Conservation (phyloP, 2,888 invertebrate species). For the Pogonocherus hispidulus region DNA sequence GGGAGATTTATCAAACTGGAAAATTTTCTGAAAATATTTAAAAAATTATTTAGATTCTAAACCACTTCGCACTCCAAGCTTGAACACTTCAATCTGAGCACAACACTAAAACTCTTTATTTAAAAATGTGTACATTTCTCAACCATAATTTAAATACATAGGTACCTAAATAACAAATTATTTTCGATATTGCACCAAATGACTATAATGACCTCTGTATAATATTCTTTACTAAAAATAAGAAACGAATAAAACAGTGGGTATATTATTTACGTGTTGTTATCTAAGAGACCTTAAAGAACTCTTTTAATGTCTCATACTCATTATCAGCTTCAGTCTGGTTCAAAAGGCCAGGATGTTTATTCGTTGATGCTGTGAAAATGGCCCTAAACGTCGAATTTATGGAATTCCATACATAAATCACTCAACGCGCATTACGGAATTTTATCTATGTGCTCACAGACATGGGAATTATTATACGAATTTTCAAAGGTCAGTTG, state of each 20-base stretch:
- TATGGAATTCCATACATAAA: slow-evolving; percentile 14
- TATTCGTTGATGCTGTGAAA: slow-evolving; percentile 19
- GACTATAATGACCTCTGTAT: too few relatives aligned
- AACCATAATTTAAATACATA: too few relatives aligned
- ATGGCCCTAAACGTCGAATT: slow-evolving; percentile 22
- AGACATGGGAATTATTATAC: slow-evolving; percentile 2
- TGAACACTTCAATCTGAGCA: too few relatives aligned
- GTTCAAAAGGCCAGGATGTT: slow-evolving; percentile 9
- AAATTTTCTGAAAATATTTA: too few relatives aligned
- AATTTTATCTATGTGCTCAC: slow-evolving; percentile 10
- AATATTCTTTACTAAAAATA: too few relatives aligned
- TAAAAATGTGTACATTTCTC: too few relatives aligned
- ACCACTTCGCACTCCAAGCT: too few relatives aligned
- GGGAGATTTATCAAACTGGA: too few relatives aligned
- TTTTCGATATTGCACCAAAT: too few relatives aligned
- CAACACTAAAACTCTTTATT: too few relatives aligned
- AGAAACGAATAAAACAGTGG: neutral
- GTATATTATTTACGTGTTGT: neutral
- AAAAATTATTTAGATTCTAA: too few relatives aligned
- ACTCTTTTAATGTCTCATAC: neutral
- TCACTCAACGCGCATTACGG: slow-evolving; percentile 3
- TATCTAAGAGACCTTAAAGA: neutral
- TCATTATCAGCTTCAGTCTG: slow-evolving; percentile 1
- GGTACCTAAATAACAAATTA: too few relatives aligned
- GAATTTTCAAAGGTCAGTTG: slow-evolving; percentile 8